Conservation (phyloP, 2,797 vertebrate species). For the Halcyon smyrnensis region DNA sequence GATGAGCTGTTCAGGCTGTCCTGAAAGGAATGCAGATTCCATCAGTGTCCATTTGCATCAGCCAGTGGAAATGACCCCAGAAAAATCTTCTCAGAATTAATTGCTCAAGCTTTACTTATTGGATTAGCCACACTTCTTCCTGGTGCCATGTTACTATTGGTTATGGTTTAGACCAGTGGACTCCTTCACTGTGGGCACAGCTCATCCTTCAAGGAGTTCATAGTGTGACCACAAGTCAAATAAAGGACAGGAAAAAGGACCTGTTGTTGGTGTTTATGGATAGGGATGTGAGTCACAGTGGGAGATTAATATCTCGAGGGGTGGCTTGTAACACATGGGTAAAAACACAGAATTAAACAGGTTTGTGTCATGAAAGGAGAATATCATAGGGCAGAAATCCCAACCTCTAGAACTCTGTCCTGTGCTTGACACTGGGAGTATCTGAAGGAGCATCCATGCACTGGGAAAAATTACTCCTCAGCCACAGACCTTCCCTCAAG, state of each 20-base stretch:
- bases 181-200: background rate
- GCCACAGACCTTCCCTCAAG: background rate
- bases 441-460: background rate
- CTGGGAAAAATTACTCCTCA: background rate
- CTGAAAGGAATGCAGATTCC: constrained; percentile 56
- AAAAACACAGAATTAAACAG: background rate
- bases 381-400: background rate
- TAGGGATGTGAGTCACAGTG: background rate
- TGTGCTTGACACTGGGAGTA: background rate
- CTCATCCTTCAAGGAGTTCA: background rate
- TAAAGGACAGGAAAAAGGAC: background rate
- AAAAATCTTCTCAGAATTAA: constrained; percentile 19
- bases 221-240: background rate
- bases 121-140: constrained; percentile 8
- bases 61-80: constrained; percentile 54
- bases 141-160: background rate
- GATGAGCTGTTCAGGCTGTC: constrained; percentile 33
- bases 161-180: background rate
- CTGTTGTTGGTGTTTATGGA: background rate
- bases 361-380: background rate
- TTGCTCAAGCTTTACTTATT: background rate
- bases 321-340: background rate
- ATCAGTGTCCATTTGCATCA: constrained; percentile 51
- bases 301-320: background rate
- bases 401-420: background rate